A percentile compares a stretch with the other conserved stretches of the same genome.
These are phyloP conservation scores for Plectus sambesii DNA, from an alignment of 1,140 invertebrate genomes.

Conservation along the genomic window DNA sequence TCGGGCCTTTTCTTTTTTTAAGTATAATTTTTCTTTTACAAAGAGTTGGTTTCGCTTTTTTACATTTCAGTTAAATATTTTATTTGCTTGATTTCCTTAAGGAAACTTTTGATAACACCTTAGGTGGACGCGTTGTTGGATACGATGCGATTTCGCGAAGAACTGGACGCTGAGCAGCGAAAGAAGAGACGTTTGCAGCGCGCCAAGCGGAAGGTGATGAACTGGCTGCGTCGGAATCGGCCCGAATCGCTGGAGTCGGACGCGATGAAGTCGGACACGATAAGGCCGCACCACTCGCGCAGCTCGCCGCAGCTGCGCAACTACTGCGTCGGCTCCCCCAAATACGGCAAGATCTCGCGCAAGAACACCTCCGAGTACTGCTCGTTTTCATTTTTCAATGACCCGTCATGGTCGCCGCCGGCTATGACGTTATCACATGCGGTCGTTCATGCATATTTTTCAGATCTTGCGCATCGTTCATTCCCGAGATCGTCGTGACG, in stretches of 20 bases:
- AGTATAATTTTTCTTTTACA: too few relatives aligned
- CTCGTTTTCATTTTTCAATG: too few relatives aligned
- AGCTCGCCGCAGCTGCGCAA: slow-evolving; percentile 2
- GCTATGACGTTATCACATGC: too few relatives aligned
- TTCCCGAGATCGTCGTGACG: slow-evolving; percentile 17
- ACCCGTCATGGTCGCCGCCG: too few relatives aligned
- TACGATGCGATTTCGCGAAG: slow-evolving; percentile 29
- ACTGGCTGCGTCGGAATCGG: slow-evolving; percentile 1
- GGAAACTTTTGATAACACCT: too few relatives aligned
- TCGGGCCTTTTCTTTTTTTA: too few relatives aligned
- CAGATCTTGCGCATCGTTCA: slow-evolving; percentile 8
- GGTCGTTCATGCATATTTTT: background rate
- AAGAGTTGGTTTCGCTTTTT: too few relatives aligned
- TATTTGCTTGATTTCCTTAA: too few relatives aligned
- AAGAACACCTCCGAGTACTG: too few relatives aligned
- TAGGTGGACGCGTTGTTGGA: slow-evolving; percentile 26
- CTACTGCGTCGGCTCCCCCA: background rate
- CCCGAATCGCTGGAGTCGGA: slow-evolving; percentile 13
- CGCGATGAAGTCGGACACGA: background rate
- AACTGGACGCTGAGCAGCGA: slow-evolving; percentile 23
- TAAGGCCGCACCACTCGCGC: background rate
- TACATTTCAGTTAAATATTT: too few relatives aligned
- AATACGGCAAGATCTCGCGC: background rate
- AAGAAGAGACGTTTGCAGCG: slow-evolving; percentile 27
- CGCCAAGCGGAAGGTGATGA: slow-evolving; percentile 25